These are phyloP conservation scores for Drosophila seguyi DNA, from an alignment of 1,140 invertebrate species.

Conservation along the genomic window DNA sequence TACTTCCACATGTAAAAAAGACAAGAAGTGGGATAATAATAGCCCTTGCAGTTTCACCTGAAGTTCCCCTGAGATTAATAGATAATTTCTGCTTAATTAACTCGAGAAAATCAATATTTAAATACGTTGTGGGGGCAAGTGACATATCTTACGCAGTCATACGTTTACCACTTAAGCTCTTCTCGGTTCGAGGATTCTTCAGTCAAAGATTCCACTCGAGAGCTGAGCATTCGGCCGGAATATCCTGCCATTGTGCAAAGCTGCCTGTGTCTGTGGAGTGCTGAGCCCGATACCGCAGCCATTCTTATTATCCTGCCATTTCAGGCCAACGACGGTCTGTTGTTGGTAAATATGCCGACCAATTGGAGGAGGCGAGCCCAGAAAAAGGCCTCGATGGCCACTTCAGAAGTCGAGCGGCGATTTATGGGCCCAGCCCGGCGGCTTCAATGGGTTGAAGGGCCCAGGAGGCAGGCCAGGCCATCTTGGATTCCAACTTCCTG, in stretches of 20 bases:
- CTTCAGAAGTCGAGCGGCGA: constrained; percentile 36
- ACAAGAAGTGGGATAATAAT: background rate
- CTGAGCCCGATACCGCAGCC: constrained; percentile 19
- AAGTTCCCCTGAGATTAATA: background rate
- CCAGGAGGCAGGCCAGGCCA: background rate
- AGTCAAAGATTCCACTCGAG: constrained; percentile 26
- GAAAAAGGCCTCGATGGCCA: constrained; percentile 34
- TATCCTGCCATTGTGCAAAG: constrained; percentile 17
- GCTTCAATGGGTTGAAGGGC: constrained; percentile 52
- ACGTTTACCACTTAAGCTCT: constrained; percentile 13
- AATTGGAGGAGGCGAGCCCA: constrained; percentile 52
- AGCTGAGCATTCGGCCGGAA: constrained; percentile 7
- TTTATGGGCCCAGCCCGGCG: constrained; percentile 47
- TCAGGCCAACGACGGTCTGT: constrained; percentile 22
- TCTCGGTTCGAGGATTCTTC: constrained; percentile 21
- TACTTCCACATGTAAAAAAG: background rate
- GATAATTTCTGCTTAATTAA: constrained; percentile 9
- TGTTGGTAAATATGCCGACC: constrained; percentile 44
- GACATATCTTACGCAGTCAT: constrained; percentile 9
- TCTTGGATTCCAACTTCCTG: constrained; percentile 24
- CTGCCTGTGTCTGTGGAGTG: constrained; percentile 12
- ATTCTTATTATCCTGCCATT: constrained; percentile 38
- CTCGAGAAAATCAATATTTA: background rate
- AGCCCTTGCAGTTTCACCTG: too few relatives aligned
- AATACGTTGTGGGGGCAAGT: background rate